Percentiles rank a stretch among this genome's conserved stretches.
Conservation (phyloP, 1,140 invertebrate species). For the Dryas iulia region DNA sequence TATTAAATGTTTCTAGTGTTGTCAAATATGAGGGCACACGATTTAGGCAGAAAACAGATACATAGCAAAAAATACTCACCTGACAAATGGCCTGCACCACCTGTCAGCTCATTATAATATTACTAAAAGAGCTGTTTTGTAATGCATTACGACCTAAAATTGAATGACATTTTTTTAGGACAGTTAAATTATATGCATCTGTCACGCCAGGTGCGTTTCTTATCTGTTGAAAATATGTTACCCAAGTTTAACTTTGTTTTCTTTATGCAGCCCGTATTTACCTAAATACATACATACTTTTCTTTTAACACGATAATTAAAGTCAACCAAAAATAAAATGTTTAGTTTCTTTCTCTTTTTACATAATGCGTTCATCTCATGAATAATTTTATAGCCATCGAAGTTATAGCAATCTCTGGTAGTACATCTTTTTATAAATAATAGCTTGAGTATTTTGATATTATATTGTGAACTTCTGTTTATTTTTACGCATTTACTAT, state of each 20-base stretch:
- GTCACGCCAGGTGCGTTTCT: conserved; percentile 29
- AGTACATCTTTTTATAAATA: too few species aligned
- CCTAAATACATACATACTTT: not conserved
- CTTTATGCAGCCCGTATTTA: not conserved
- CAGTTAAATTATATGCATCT: conserved; percentile 31
- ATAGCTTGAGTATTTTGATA: too few species aligned
- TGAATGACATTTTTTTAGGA: conserved; percentile 20
- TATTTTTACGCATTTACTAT: not conserved
- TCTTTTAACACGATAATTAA: not conserved
- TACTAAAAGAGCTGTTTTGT: conserved; percentile 18
- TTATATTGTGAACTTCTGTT: too few species aligned
- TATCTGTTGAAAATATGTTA: conserved; percentile 20
- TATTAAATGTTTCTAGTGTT: too few species aligned
- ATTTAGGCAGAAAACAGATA: not conserved
- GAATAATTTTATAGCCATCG: too few species aligned
- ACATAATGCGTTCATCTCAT: too few species aligned
- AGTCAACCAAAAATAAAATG: not conserved
- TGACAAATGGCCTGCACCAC: conserved; percentile 27
- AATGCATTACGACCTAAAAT: conserved; percentile 20
- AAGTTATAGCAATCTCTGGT: too few species aligned
- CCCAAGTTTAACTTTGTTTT: not conserved
- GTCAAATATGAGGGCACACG: not conserved
- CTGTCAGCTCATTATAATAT: conserved; percentile 12
- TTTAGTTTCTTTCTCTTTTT: not conserved
- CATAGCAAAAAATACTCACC: conserved; percentile 24